Evolutionary conservation across 2,888 invertebrate species (phyloP).

Genomic region (Busseola fusca): DNA sequence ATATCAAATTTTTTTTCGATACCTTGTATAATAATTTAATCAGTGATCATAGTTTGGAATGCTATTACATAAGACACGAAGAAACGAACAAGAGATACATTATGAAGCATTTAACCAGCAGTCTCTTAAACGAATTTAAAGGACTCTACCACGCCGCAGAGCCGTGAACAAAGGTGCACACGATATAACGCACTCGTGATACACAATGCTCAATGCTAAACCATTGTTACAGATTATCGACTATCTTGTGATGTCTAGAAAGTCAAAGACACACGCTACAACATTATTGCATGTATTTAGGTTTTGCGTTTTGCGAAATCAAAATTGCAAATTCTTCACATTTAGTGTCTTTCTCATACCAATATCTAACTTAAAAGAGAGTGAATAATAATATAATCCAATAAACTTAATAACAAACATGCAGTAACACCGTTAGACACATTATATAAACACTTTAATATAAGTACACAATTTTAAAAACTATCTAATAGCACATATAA

Average conservation of each 20-base stretch:
- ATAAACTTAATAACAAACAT: constrained; percentile 46
- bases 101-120: constrained; percentile 64
- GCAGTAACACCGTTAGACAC: constrained; percentile 40
- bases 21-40: constrained; percentile 40
- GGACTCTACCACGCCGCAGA: constrained; percentile 54
- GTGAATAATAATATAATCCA: constrained; percentile 43
- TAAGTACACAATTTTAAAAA: constrained; percentile 63
- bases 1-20: constrained; percentile 36
- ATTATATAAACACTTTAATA: constrained; percentile 49
- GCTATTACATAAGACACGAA: constrained; percentile 68
- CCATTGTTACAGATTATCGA: constrained; percentile 34
- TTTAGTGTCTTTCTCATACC: constrained; percentile 23
- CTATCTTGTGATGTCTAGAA: constrained; percentile 13
- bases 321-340: constrained; percentile 49
- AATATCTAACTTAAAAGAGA: constrained; percentile 45
- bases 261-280: constrained; percentile 25
- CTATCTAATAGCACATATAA: constrained; percentile 63
- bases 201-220: constrained; percentile 33
- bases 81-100: constrained; percentile 61
- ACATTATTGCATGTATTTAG: constrained; percentile 50
- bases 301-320: constrained; percentile 58
- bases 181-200: constrained; percentile 38
- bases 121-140: constrained; percentile 56
- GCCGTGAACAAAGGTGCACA: constrained; percentile 34
- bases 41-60: constrained; percentile 68